phyloP scores from a whole-genome alignment of 2,797 vertebrate genomes.

The Sarcophilus harrisii region DNA sequence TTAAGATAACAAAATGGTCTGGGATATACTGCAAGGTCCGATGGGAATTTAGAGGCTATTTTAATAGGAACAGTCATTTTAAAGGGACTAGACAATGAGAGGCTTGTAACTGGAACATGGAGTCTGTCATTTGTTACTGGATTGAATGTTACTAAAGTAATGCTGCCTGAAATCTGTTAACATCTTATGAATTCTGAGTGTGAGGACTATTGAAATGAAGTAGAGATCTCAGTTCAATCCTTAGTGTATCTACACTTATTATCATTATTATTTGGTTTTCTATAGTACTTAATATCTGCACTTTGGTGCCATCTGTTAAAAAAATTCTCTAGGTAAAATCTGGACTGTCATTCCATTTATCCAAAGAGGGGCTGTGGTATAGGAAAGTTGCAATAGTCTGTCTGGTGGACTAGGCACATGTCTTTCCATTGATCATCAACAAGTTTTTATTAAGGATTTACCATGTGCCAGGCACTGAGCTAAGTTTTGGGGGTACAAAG shows the following conservation, averaged over 20 bases:
- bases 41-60: slow-evolving; percentile 33
- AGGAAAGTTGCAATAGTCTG: not conserved
- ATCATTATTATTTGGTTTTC: not conserved
- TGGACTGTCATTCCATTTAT: not conserved
- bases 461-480: not conserved
- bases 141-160: slow-evolving; percentile 60
- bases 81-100: slow-evolving; percentile 7
- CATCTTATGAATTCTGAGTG: slow-evolving; percentile 38
- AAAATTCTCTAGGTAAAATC: not conserved
- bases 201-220: not conserved
- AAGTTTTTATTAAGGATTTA: not conserved
- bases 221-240: not conserved
- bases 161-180: slow-evolving; percentile 29
- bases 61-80: not conserved
- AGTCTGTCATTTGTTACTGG: slow-evolving; percentile 63
- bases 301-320: not conserved
- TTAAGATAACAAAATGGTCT: slow-evolving; percentile 25
- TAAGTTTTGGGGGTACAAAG: not conserved
- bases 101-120: slow-evolving; percentile 52
- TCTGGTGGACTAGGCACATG: not conserved
- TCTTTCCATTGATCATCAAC: not conserved
- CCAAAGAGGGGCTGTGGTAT: not conserved
- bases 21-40: slow-evolving; percentile 54
- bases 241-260: not conserved
- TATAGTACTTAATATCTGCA: not conserved